Evolutionary conservation across 2,113 vertebrate species (phyloP).

Genomic region (Petrocephalus zakoni): DNA sequence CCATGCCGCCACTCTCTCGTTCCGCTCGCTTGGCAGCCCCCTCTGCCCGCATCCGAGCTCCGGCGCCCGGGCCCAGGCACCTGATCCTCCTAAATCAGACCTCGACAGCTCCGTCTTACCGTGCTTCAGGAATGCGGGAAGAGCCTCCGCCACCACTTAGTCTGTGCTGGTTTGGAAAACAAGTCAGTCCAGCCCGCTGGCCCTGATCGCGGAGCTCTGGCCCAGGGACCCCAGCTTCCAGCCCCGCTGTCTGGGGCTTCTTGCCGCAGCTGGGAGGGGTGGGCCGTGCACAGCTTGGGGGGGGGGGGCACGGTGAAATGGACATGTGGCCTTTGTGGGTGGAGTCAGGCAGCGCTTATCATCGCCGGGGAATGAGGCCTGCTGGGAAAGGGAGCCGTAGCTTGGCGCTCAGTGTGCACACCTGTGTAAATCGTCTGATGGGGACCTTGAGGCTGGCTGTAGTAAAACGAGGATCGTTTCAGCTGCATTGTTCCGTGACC

Average conservation of each 20-base stretch:
- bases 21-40: background rate
- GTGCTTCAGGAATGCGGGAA: background rate
- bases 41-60: background rate
- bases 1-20: background rate
- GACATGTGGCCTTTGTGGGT: background rate
- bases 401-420: background rate
- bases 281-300: background rate
- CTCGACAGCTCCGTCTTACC: background rate
- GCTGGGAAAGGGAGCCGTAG: background rate
- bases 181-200: background rate
- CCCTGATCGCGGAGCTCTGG: background rate
- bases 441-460: background rate
- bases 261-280: background rate
- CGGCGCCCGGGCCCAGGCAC: background rate
- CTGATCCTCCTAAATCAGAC: conserved; percentile 18
- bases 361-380: background rate
- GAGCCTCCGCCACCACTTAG: background rate
- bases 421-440: background rate
- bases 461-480: background rate
- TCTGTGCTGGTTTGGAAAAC: background rate
- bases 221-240: background rate
- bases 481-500: background rate
- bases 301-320: background rate
- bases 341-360: background rate
- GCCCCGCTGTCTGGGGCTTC: background rate